phyloP scores from a whole-genome alignment of 2,888 invertebrate genomes.

The Chrysolina americana region DNA sequence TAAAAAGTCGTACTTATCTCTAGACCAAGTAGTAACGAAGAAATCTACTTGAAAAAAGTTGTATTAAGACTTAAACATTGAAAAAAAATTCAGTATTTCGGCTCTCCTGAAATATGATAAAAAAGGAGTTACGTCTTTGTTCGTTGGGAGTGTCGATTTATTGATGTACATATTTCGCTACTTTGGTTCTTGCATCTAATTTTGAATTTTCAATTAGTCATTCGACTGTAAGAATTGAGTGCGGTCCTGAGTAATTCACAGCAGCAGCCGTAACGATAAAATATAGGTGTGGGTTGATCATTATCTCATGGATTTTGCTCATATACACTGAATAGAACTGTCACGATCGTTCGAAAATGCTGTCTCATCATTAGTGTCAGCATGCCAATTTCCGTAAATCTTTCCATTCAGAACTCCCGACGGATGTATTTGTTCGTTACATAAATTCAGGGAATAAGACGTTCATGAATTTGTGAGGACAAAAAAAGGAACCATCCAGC shows the following conservation, averaged over 20 bases:
- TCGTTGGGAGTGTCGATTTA: too few species aligned
- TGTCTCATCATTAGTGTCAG: conserved; percentile 45
- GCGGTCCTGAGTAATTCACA: conserved; percentile 42
- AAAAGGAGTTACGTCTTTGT: too few species aligned
- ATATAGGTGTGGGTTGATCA: conserved; percentile 60
- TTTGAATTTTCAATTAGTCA: too few species aligned
- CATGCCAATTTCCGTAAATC: conserved; percentile 33
- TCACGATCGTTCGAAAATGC: conserved; percentile 53
- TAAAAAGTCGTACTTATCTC: too few species aligned
- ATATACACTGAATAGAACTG: conserved; percentile 59
- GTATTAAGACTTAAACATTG: too few species aligned
- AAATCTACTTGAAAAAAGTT: too few species aligned
- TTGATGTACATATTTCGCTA: too few species aligned
- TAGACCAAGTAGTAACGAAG: too few species aligned
- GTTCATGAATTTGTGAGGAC: not conserved
- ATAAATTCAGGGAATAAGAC: conserved; percentile 14
- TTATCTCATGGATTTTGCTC: conserved; percentile 63
- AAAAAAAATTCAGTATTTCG: too few species aligned
- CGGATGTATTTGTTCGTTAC: conserved; percentile 2
- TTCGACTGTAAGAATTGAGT: not conserved
- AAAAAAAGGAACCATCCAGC: not conserved
- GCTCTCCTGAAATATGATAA: too few species aligned
- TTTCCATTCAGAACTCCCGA: conserved; percentile 37
- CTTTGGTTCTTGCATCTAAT: too few species aligned
- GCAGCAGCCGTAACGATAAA: conserved; percentile 38